Evolutionary conservation across 2,797 vertebrate genomes (phyloP), one percentile per base, ranked within the genome.

Genomic region (Sciurus vulgaris): DNA sequence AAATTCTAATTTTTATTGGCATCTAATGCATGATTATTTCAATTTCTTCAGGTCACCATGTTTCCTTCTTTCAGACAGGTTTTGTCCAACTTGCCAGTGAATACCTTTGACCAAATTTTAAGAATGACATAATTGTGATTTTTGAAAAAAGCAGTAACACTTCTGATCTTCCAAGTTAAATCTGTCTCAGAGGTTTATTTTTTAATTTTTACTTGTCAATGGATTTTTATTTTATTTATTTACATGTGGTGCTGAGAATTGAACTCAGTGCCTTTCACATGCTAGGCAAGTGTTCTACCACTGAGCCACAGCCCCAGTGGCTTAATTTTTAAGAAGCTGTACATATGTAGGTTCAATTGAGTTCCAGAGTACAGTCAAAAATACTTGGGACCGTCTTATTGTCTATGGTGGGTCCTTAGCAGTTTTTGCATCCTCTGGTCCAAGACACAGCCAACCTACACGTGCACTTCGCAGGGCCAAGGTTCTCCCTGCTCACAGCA

Each of bases 351-450:
- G 22, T 20, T 5, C 5, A 5, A 20, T 15, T 9, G 1, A 17
- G 67, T 54, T 54, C 74, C 76, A 7, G 26, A 7, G 38, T 12
- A 7, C 1, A 8, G 41, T 14, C 0, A 4, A 41, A 54, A 24
- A 38, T 30, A 0, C n/a, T 20, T 5, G 9, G 6, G n/a, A 56
- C 22, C 22, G 99, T 97, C 99, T 99, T 7, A 99, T 97, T 38
- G 99, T 97, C 99, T 99, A 99, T 0, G 99, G 99, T 0, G 99
- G 99, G 97, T 99, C 99, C 98, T 99, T 99, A 61, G 98, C 97
- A 38, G 99, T 98, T 7, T 94, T 94, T 0, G 98, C 91, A 6
- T 99, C 99, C 95, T 99, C 99, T 18, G 99, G 99, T 35, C 99
- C 99, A 2, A 99, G 97, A 38, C 65, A 99, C 97, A 77, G 99